These are phyloP conservation scores for Enteromius trimaculatus DNA, from an alignment of 2,797 vertebrate species.

Conservation along the genomic window DNA sequence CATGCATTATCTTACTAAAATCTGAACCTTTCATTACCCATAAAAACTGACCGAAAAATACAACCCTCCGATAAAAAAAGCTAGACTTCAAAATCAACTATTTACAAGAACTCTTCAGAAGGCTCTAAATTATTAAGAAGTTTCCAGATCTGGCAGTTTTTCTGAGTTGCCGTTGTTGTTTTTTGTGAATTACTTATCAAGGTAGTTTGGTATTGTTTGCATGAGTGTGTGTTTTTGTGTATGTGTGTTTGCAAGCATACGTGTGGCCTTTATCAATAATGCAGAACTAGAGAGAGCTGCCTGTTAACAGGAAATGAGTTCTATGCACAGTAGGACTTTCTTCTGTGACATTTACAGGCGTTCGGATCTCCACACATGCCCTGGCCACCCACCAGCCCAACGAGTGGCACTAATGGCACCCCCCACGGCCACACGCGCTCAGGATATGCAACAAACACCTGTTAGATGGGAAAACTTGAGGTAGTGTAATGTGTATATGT, in stretches of 20 bases:
- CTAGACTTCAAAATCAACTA: not conserved
- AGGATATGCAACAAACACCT: slow-evolving; percentile 38
- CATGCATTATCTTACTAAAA: too few relatives aligned
- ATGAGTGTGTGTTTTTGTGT: slow-evolving; percentile 8
- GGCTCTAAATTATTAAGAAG: not conserved
- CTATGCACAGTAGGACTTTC: slow-evolving; percentile 70
- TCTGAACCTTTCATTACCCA: too few relatives aligned
- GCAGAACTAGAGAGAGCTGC: slow-evolving; percentile 47
- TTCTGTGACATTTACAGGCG: slow-evolving; percentile 71
- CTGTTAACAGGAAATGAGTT: slow-evolving; percentile 65
- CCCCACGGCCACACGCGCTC: slow-evolving; percentile 41
- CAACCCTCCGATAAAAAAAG: not conserved
- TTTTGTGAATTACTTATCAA: not conserved
- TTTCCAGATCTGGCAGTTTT: not conserved
- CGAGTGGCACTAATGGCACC: slow-evolving; percentile 56
- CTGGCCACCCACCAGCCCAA: slow-evolving; percentile 57
- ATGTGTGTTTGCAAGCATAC: slow-evolving; percentile 13
- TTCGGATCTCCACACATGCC: slow-evolving; percentile 45
- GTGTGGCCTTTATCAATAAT: slow-evolving; percentile 63
- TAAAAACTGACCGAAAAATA: not conserved
- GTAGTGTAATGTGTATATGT: not conserved
- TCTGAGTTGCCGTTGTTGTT: not conserved
- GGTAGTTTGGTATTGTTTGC: slow-evolving; percentile 5
- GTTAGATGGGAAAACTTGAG: slow-evolving; percentile 6
- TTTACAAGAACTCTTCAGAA: not conserved